Base-by-base conservation (phyloP, 1,140 invertebrate genomes). In the Papilio dardanus region DNA sequence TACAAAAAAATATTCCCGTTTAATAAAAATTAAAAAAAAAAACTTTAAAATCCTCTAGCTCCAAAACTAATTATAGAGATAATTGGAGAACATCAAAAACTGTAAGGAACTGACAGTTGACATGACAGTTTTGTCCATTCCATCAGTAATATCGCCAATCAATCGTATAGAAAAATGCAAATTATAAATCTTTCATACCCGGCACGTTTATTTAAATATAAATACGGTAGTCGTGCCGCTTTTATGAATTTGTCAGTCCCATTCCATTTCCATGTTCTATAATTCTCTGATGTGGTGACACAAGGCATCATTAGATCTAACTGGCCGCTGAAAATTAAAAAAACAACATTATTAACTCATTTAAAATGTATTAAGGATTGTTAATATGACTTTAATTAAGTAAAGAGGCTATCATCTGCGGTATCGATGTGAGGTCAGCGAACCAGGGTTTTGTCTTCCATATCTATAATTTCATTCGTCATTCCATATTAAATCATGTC, bases 301-400 rank as follows among this genome's bases (percentile, higher is more conserved):
- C 97, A 97, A 0, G 97, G 95, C 19, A 97, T 94, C 81, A 97
- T 97, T 74, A 97, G 96, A 85, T 98, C 97, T 30, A 98, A 86
- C 81, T 98, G 96, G 3, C 97, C 97, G 84, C 96, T 97, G 77
- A 14, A 86, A 84, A 54, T 21, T 24, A 54, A 30, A 68, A n/a
- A 58, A 74, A 68, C 16, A 69, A 31, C 2, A 16, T 28, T 62
- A 4, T 14, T 28, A n/a, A 3, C n/a, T 42, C 40, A 42, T 42
- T 42, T n/a, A 42, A 42, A 42, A 42, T 42, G 40, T 42, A 14
- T 40, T 14, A 40, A 14, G 10, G 6, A 0, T 35, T 35, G 10
- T 6, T 35, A 8, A 35, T 4, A 6, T 35, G 33, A 35, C 0
- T 35, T 35, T 4, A 7, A 4, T 35, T 1, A 35, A 35, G 10